These are phyloP conservation scores for Leptinotarsa rubiginosa DNA, from an alignment of 2,888 invertebrate species.

Conservation along the genomic window DNA sequence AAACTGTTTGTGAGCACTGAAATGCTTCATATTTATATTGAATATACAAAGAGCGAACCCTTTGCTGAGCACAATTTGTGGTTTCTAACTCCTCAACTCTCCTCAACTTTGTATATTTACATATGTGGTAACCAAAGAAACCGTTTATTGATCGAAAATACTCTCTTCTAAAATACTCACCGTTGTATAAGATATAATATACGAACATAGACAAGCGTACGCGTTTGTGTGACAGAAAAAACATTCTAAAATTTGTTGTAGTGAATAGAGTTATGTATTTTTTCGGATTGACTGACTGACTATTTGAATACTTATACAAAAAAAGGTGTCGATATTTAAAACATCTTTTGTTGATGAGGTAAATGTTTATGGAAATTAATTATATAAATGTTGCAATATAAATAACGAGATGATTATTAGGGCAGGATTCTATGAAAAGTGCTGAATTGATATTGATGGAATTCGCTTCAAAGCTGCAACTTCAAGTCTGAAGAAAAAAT, in stretches of 20 bases:
- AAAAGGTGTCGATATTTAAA: neutral
- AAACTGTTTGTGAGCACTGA: constrained; percentile 54
- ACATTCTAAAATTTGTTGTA: constrained; percentile 37
- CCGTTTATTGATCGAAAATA: neutral
- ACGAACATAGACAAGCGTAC: neutral
- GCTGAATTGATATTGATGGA: neutral
- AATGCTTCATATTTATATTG: constrained; percentile 55
- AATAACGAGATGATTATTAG: constrained; percentile 14
- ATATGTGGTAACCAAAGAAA: constrained; percentile 22
- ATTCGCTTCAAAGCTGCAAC: too few relatives aligned
- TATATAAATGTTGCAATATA: constrained; percentile 39
- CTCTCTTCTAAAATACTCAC: neutral
- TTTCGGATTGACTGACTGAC: constrained; percentile 34
- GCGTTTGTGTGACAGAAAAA: constrained; percentile 18
- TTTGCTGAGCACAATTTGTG: neutral
- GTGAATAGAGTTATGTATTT: constrained; percentile 25
- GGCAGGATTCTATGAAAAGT: neutral
- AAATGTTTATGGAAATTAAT: constrained; percentile 33
- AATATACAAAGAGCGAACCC: constrained; percentile 29
- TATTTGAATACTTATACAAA: constrained; percentile 20
- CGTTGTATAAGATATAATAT: neutral
- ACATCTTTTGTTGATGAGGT: constrained; percentile 13
- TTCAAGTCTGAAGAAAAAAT: too few relatives aligned
- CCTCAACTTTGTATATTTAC: constrained; percentile 27
- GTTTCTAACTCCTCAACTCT: too few relatives aligned